Evolutionary conservation across 2,888 invertebrate genomes (phyloP).

Genomic region (Entomobrya proxima): DNA sequence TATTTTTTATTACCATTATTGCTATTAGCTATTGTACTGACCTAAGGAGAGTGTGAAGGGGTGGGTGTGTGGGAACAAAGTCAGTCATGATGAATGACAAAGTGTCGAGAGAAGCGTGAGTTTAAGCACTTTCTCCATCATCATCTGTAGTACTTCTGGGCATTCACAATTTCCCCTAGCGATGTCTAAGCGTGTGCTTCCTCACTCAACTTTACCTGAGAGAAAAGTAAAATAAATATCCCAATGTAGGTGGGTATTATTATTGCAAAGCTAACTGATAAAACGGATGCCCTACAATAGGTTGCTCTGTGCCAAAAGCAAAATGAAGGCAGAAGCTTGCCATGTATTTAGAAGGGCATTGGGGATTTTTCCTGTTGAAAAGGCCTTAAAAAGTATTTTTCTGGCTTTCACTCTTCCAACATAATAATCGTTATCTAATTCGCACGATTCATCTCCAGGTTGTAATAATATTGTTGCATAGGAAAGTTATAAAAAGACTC

Average conservation of each 20-base stretch:
- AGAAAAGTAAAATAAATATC: not conserved
- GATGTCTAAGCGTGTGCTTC: not conserved
- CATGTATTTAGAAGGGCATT: not conserved
- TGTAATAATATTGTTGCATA: not conserved
- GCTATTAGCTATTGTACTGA: conserved; percentile 28
- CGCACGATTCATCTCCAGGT: not conserved
- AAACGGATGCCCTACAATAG: not conserved
- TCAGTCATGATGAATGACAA: conserved; percentile 42
- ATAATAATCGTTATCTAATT: not conserved
- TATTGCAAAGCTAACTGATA: no score
- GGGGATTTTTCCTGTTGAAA: not conserved
- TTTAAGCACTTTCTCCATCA: conserved; percentile 27
- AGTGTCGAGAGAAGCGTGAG: not conserved
- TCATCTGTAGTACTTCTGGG: not conserved
- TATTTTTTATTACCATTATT: not conserved
- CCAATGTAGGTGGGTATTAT: not conserved
- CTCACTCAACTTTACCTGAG: not conserved
- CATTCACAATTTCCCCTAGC: conserved; percentile 4
- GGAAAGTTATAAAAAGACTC: no score
- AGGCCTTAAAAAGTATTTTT: not conserved
- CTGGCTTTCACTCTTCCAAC: not conserved
- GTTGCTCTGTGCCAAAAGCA: not conserved
- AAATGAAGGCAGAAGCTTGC: no score
- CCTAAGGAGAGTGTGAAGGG: conserved; percentile 14
- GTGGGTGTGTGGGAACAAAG: conserved; percentile 30